These are phyloP conservation scores for Diadema setosum DNA, from an alignment of 35 echinoderm and acorn worm genomes.

Conservation along the genomic window DNA sequence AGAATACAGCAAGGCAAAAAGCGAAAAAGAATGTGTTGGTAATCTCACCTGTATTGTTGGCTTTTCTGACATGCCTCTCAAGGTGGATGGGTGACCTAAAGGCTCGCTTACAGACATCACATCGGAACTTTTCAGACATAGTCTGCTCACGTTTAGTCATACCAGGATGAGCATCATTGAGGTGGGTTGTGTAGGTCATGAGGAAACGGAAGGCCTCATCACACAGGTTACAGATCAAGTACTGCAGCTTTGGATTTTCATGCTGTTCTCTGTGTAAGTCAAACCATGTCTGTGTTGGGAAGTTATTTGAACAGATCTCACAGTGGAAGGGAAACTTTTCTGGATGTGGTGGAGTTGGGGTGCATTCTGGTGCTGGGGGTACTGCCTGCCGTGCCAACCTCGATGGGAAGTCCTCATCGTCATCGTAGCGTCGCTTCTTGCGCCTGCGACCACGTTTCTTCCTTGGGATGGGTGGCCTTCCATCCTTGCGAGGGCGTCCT, in stretches of 20 bases:
- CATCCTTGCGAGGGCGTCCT: slow-evolving; percentile 73
- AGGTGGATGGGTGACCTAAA: slow-evolving; percentile 87
- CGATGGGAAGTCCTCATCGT: slow-evolving; percentile 38
- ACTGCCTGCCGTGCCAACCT: neutral
- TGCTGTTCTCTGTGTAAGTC: slow-evolving; percentile 82
- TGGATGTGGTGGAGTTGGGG: slow-evolving; percentile 49
- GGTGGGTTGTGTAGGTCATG: slow-evolving; percentile 55
- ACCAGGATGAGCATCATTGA: slow-evolving; percentile 62
- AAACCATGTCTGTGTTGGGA: slow-evolving; percentile 85
- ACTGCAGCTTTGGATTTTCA: slow-evolving; percentile 39
- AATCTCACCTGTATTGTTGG: slow-evolving; percentile 56
- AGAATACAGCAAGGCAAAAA: neutral
- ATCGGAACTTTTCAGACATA: slow-evolving; percentile 91
- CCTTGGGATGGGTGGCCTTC: slow-evolving; percentile 42
- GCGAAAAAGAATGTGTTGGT: neutral
- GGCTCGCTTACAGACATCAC: slow-evolving; percentile 83
- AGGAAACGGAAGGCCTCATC: slow-evolving; percentile 88
- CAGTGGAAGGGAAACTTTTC: slow-evolving; percentile 74
- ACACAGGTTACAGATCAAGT: slow-evolving; percentile 73
- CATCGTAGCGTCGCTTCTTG: slow-evolving; percentile 10
- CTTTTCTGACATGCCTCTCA: slow-evolving; percentile 76
- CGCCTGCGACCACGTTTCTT: slow-evolving; percentile 35
- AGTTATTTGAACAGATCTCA: slow-evolving; percentile 62
- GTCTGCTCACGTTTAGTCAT: slow-evolving; percentile 51
- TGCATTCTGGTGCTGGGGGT: slow-evolving; percentile 48